Conservation (phyloP, 2,888 invertebrate genomes). For the Macrosoma leucophasiata region DNA sequence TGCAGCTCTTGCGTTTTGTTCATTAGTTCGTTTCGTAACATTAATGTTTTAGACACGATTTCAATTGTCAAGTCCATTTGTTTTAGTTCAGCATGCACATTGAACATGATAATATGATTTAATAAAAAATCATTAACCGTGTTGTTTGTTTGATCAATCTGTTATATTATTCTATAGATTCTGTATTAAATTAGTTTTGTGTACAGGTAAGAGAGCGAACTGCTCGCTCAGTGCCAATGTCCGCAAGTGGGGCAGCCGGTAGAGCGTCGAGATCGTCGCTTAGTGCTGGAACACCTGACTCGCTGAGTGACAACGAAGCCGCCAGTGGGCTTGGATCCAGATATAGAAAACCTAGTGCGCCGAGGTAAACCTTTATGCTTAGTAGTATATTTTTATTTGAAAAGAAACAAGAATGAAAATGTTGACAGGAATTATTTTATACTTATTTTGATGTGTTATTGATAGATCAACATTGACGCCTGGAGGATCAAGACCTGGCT, state of each 20-base stretch:
- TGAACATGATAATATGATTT: conserved; percentile 3
- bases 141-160: conserved; percentile 3
- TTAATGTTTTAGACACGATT: conserved; percentile 40
- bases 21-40: conserved; percentile 44
- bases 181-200: conserved; percentile 11
- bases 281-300: conserved; percentile 92
- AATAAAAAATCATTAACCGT: conserved; percentile 6
- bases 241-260: conserved; percentile 67
- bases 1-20: conserved; percentile 36
- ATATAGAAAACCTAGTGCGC: conserved; percentile 80
- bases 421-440: no score
- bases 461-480: conserved; percentile 82
- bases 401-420: background rate
- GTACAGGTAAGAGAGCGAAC: conserved; percentile 93
- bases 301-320: conserved; percentile 90
- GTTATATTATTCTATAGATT: conserved; percentile 9
- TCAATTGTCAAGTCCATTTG: conserved; percentile 34
- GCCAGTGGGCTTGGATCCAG: conserved; percentile 81
- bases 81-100: conserved; percentile 55
- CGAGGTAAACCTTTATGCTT: conserved; percentile 41
- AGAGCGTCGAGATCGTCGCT: conserved; percentile 85
- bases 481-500: conserved; percentile 88
- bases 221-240: conserved; percentile 93
- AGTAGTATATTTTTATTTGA: background rate
- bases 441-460: conserved; percentile 3